These are phyloP conservation scores for Meteorus colon DNA, from an alignment of 2,888 invertebrate species.

Conservation along the genomic window DNA sequence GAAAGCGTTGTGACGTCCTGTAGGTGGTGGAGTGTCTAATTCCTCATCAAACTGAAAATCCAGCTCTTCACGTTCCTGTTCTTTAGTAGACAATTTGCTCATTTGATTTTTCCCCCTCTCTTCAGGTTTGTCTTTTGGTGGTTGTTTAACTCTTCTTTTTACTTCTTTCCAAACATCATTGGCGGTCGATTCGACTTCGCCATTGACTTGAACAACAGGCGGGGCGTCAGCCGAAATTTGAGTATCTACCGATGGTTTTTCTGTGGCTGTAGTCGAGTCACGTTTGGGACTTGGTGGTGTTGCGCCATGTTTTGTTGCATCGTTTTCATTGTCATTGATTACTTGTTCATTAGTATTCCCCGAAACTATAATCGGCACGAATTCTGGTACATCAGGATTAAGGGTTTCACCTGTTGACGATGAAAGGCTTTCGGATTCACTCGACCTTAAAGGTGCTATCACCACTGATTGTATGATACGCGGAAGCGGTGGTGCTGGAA, in stretches of 20 bases:
- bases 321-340: slow-evolving; percentile 44
- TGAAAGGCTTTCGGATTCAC: slow-evolving; percentile 63
- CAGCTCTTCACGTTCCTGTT: slow-evolving; percentile 83
- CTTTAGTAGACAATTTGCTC: slow-evolving; percentile 42
- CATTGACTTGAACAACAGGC: slow-evolving; percentile 55
- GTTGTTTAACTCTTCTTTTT: slow-evolving; percentile 71
- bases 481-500: slow-evolving; percentile 84
- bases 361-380: slow-evolving; percentile 78
- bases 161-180: slow-evolving; percentile 78
- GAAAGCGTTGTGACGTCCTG: slow-evolving; percentile 88
- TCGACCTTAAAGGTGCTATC: slow-evolving; percentile 54
- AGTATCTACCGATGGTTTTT: slow-evolving; percentile 26
- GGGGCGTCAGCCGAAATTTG: slow-evolving; percentile 33
- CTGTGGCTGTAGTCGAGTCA: slow-evolving; percentile 1
- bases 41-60: slow-evolving; percentile 99
- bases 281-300: slow-evolving; percentile 13
- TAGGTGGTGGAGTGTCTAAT: slow-evolving; percentile 83
- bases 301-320: slow-evolving; percentile 31
- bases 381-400: slow-evolving; percentile 91
- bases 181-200: slow-evolving; percentile 55
- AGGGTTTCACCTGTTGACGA: slow-evolving; percentile 76
- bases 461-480: slow-evolving; percentile 75
- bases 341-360: slow-evolving; percentile 60
- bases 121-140: slow-evolving; percentile 65
- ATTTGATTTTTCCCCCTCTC: slow-evolving; percentile 54